phyloP scores from a whole-genome alignment of 2,113 vertebrate species.

The Pontoporia blainvillei region DNA sequence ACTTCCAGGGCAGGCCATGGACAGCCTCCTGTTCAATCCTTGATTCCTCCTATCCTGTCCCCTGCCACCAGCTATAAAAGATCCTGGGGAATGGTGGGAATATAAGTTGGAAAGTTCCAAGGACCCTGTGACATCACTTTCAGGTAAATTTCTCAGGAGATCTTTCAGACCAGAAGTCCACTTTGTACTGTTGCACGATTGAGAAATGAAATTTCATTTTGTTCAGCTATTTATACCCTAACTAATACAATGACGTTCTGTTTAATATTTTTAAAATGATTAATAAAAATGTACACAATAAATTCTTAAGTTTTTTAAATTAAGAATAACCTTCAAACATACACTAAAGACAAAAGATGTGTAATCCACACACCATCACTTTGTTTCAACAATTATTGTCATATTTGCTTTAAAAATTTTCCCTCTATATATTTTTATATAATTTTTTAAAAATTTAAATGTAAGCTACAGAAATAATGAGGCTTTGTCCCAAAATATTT shows the following conservation, averaged over 20 bases:
- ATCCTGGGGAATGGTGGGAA: not conserved
- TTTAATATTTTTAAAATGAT: not conserved
- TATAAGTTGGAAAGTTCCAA: not conserved
- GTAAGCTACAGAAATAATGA: not conserved
- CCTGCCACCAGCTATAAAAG: not conserved
- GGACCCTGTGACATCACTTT: too few relatives aligned
- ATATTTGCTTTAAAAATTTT: not conserved
- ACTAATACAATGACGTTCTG: not conserved
- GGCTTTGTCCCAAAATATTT: not conserved
- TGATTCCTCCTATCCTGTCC: not conserved
- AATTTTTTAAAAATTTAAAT: not conserved
- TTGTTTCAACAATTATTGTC: not conserved
- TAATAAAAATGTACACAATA: not conserved
- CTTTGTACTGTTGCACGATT: not conserved
- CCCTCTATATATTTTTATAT: not conserved
- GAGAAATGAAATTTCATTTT: constrained; percentile 1
- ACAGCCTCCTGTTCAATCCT: not conserved
- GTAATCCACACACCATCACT: not conserved
- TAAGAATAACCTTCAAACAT: not conserved
- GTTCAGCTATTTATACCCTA: not conserved
- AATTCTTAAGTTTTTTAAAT: not conserved
- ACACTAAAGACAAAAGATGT: not conserved
- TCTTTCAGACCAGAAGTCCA: not conserved
- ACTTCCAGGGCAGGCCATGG: not conserved
- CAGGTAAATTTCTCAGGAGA: not conserved